Evolutionary conservation across 1,140 invertebrate species (phyloP), one percentile per base, ranked within the genome.

Genomic region (Philotrypesis tridentata): DNA sequence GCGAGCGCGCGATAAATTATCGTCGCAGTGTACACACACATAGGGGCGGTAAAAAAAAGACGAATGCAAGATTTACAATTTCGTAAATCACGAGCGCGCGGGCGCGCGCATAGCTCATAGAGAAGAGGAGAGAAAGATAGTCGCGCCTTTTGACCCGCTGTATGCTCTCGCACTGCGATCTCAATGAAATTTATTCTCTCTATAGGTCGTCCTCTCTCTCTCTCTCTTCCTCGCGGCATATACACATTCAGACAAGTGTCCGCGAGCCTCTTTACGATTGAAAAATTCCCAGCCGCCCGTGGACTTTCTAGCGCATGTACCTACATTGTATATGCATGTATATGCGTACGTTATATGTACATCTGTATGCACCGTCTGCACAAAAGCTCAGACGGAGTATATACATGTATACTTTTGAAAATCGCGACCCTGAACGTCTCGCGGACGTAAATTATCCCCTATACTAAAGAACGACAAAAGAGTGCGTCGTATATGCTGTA

Each of bases 341-440:
- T n/a, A n/a, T n/a, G n/a, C n/a, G n/a, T n/a, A n/a, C n/a, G n/a
- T n/a, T n/a, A n/a, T n/a, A n/a, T n/a, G n/a, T n/a, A n/a, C n/a
- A n/a, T n/a, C n/a, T n/a, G n/a, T n/a, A n/a, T n/a, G 40, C 40
- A 9, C 17, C 14, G 40, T 14, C 14, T 14, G 14, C 9, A 43
- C 40, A 14, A 43, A 43, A 43, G 40, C 12, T 43, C 40, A 17
- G n/a, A n/a, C n/a, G n/a, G n/a, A n/a, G n/a, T n/a, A n/a, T n/a
- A n/a, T n/a, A n/a, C n/a, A n/a, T n/a, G 48, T 55, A 43, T 43
- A 55, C 48, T 55, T 55, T 55, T 55, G 48, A 70, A 70, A 31
- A 40, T 43, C 70, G 7, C 17, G 71, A 73, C 71, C 40, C 25
- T 29, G n/a, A 55, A 55, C 71, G 71, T 73, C 71, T 73, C 71